A percentile compares a stretch with the other conserved stretches of the same genome.
phyloP scores from a whole-genome alignment of 2,888 invertebrate species.

The Branchellion lobata region DNA sequence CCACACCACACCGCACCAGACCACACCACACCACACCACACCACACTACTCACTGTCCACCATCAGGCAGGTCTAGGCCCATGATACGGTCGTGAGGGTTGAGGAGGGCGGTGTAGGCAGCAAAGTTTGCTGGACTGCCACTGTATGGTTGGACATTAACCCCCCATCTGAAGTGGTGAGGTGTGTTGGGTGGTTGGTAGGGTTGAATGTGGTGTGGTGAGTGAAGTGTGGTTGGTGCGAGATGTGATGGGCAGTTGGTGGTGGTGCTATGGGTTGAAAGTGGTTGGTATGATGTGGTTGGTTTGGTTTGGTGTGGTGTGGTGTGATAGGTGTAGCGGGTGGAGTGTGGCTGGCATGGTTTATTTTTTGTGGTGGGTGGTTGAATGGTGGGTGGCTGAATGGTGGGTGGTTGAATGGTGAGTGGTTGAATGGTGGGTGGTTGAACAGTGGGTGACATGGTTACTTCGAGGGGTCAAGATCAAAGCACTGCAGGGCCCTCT shows the following conservation, averaged over 20 bases:
- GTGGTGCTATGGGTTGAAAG: not conserved
- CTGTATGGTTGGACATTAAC: constrained; percentile 97
- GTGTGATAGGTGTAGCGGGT: too few relatives aligned
- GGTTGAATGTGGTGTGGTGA: not conserved
- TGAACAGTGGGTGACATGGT: too few relatives aligned
- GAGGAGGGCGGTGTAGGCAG: constrained; percentile 81
- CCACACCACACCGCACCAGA: too few relatives aligned
- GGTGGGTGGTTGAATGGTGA: too few relatives aligned
- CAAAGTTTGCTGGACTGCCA: constrained; percentile 92
- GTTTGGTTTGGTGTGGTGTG: too few relatives aligned
- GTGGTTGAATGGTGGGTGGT: too few relatives aligned
- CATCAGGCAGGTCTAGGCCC: constrained; percentile 92
- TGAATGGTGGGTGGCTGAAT: too few relatives aligned
- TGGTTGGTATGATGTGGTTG: too few relatives aligned
- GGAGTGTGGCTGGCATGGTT: too few relatives aligned
- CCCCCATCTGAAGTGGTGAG: constrained; percentile 71
- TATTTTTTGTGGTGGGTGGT: not conserved
- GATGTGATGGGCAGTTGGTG: not conserved
- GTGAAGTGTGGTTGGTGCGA: not conserved
- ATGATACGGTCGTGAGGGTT: constrained; percentile 93
- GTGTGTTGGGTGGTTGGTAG: not conserved
- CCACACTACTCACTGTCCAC: constrained; percentile 72
- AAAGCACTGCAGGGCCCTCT: constrained; percentile 81
- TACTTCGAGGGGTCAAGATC: constrained; percentile 74
- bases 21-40: too few relatives aligned